Evolutionary conservation across 2,888 invertebrate species (phyloP), one percentile per base, ranked within the genome.

Genomic region (Auanema freiburgensis): DNA sequence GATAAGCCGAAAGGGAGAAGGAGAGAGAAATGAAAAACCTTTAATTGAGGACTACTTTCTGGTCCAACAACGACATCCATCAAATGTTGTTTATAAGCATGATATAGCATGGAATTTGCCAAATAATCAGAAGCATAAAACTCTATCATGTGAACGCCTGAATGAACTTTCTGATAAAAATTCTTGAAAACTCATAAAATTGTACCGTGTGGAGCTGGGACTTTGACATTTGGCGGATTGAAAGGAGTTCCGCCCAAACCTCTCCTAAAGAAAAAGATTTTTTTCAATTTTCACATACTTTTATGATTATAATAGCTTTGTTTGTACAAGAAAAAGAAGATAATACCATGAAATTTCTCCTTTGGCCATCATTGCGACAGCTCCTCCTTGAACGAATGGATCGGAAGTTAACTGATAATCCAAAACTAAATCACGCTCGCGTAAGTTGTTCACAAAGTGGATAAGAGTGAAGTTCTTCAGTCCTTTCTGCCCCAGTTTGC

Each of bases 21-120:
- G 46, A 46, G 46, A 46, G 46, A 46, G 25, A 18, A 56, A 16
- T 1, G 23, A 33, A 21, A n/a, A 43, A 68, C 71, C 68, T 72
- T 67, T 14, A 75, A 63, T 18, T 69, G 68, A 10, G 70, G 67
- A 50, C 69, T 73, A 58, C 76, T 76, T 46, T 76, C 76, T 2
- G 80, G 80, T 8, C 80, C 80, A 18, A 80, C 74, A 10, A 72
- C 72, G 8, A 82, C 72, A 56, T 82, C 82, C 65, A 82, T 71
- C 43, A 79, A 78, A 24, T 77, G 67, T 55, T 82, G 82, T 40
- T 68, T 67, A 54, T 71, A 82, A 2, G 82, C 80, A 58, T 82
- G 82, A 53, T 83, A 82, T 8, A 82, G 74, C 77, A 82, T 77
- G 8, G 82, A 81, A 57, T 82, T 82, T 54, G 80, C 82, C 42